phyloP scores from a whole-genome alignment of 92 coral and sea anemone species.

The Chrysogorgia sp. region DNA sequence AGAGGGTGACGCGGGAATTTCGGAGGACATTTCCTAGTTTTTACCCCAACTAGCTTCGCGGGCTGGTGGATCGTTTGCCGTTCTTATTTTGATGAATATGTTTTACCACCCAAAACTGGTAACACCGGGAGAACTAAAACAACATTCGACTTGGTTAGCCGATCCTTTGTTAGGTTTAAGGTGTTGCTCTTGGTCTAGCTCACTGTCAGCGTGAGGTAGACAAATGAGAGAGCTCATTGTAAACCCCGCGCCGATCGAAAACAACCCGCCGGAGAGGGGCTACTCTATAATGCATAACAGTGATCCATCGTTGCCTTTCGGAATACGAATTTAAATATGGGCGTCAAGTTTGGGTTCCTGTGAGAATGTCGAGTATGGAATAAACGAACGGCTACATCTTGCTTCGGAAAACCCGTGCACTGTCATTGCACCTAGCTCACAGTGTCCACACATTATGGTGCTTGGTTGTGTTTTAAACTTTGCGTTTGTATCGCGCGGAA shows the following conservation, averaged over 20 bases:
- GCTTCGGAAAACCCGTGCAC: not conserved
- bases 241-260: not conserved
- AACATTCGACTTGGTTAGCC: not conserved
- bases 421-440: constrained; percentile 8
- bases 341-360: not conserved
- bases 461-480: constrained; percentile 26
- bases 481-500: constrained; percentile 21
- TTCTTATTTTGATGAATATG: constrained; percentile 12
- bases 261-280: not conserved
- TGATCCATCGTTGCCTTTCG: not conserved
- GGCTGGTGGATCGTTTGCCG: not conserved
- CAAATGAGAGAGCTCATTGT: not conserved
- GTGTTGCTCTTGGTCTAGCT: constrained; percentile 37
- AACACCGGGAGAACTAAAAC: constrained; percentile 34
- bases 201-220: constrained; percentile 7
- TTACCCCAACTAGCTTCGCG: not conserved
- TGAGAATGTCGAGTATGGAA: not conserved
- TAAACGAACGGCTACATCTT: not conserved
- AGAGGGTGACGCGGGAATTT: not conserved
- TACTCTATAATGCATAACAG: constrained; percentile 15
- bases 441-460: constrained; percentile 12
- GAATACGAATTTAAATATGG: constrained; percentile 15
- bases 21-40: not conserved
- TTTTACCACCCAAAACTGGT: constrained; percentile 24
- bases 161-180: constrained; percentile 15